phyloP scores from a whole-genome alignment of 2,888 invertebrate genomes.

The Hyposoter didymator region DNA sequence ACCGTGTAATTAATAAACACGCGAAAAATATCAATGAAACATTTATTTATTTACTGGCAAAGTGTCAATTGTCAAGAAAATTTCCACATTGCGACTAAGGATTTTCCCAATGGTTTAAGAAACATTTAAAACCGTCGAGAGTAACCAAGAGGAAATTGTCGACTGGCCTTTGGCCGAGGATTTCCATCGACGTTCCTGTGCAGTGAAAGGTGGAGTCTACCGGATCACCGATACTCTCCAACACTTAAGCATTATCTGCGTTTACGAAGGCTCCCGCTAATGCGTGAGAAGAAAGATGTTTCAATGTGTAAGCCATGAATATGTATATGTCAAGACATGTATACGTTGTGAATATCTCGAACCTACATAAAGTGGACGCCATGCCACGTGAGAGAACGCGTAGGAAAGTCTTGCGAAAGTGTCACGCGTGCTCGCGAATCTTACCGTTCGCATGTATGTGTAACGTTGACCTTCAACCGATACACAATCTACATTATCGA shows the following conservation, averaged over 20 bases:
- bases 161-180: constrained; percentile 74
- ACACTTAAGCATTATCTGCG: constrained; percentile 36
- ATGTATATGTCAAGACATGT: not conserved
- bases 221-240: constrained; percentile 56
- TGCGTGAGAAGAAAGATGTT: constrained; percentile 19
- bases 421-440: constrained; percentile 59
- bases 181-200: constrained; percentile 74
- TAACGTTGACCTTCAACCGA: constrained; percentile 43
- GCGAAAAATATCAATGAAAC: not conserved
- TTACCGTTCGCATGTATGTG: constrained; percentile 11
- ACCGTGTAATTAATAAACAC: constrained; percentile 6
- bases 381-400: constrained; percentile 54
- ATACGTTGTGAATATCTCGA: not conserved
- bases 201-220: constrained; percentile 76
- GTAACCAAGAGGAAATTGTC: constrained; percentile 74
- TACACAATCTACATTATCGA: constrained; percentile 18
- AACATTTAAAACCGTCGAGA: constrained; percentile 38
- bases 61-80: not conserved
- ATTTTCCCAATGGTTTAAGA: constrained; percentile 16
- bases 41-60: not conserved
- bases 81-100: not conserved
- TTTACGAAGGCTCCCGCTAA: constrained; percentile 8
- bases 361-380: constrained; percentile 10
- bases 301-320: not conserved
- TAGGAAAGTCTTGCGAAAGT: constrained; percentile 67